These are phyloP conservation scores for Thecocarcelia acutangulata DNA, from an alignment of 2,888 invertebrate genomes.

Conservation along the genomic window DNA sequence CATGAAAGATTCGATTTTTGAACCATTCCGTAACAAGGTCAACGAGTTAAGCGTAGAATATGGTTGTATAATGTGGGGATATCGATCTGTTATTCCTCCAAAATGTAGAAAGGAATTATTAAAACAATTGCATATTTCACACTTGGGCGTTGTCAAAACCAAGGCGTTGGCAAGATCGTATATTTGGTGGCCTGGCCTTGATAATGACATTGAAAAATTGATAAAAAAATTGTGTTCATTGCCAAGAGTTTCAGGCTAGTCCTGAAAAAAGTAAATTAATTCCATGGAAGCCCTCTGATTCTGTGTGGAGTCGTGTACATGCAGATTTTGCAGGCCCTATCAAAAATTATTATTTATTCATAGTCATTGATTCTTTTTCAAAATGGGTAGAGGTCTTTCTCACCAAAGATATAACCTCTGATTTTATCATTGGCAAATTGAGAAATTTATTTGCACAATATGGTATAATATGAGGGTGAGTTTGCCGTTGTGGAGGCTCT, in stretches of 20 bases:
- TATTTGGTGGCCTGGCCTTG: conserved; percentile 40
- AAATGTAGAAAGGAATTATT: conserved; percentile 34
- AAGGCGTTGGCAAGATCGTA: conserved; percentile 38
- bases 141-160: conserved; percentile 25
- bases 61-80: conserved; percentile 38
- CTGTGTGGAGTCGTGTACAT: conserved; percentile 38
- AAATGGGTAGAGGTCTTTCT: conserved; percentile 44
- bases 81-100: conserved; percentile 33
- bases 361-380: conserved; percentile 18
- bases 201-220: conserved; percentile 27
- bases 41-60: conserved; percentile 31
- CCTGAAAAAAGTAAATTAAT: conserved; percentile 31
- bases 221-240: conserved; percentile 21
- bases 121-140: conserved; percentile 31
- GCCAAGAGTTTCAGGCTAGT: conserved; percentile 31
- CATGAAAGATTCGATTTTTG: conserved; percentile 14
- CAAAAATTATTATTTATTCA: conserved; percentile 34
- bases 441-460: conserved; percentile 44
- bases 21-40: conserved; percentile 23
- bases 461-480: too few relatives aligned
- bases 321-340: conserved; percentile 43
- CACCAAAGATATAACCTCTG: conserved; percentile 38
- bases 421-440: conserved; percentile 24
- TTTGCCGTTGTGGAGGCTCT: too few relatives aligned
- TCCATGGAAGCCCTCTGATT: conserved; percentile 35